Evolutionary conservation across 2,888 invertebrate species (phyloP).

Genomic region (Parelbella ahira): DNA sequence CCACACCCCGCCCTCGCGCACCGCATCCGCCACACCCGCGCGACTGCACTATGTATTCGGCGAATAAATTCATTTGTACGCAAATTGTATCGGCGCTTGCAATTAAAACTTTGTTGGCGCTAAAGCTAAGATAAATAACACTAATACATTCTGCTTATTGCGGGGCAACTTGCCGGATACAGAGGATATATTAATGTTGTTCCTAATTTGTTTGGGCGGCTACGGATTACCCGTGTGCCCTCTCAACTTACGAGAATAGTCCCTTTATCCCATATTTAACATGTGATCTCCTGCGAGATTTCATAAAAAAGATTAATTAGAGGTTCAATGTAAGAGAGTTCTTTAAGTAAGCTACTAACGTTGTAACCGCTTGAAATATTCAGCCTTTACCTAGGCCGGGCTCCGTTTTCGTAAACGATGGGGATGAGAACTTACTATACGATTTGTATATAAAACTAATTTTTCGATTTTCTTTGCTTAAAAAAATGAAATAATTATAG

Average conservation of each 20-base stretch:
- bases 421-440: no score
- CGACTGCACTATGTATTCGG: conserved; percentile 75
- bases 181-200: conserved; percentile 78
- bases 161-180: conserved; percentile 72
- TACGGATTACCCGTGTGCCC: conserved; percentile 60
- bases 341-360: no score
- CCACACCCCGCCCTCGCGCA: conserved; percentile 33
- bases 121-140: conserved; percentile 79
- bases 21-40: conserved; percentile 37
- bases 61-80: conserved; percentile 80
- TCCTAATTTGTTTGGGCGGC: conserved; percentile 75
- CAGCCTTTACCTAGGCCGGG: no score
- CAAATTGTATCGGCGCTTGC: conserved; percentile 80
- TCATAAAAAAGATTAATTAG: conserved; percentile 20
- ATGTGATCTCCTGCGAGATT: conserved; percentile 32
- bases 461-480: no score
- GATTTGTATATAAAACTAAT: no score
- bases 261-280: conserved; percentile 49
- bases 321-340: not conserved
- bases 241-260: conserved; percentile 60
- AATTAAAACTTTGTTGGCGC: conserved; percentile 80
- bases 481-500: no score
- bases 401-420: no score
- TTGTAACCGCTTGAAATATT: no score
- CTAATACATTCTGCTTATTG: conserved; percentile 80